These are phyloP conservation scores for Lagorchestes hirsutus DNA, from an alignment of 2,797 vertebrate species.

Conservation along the genomic window DNA sequence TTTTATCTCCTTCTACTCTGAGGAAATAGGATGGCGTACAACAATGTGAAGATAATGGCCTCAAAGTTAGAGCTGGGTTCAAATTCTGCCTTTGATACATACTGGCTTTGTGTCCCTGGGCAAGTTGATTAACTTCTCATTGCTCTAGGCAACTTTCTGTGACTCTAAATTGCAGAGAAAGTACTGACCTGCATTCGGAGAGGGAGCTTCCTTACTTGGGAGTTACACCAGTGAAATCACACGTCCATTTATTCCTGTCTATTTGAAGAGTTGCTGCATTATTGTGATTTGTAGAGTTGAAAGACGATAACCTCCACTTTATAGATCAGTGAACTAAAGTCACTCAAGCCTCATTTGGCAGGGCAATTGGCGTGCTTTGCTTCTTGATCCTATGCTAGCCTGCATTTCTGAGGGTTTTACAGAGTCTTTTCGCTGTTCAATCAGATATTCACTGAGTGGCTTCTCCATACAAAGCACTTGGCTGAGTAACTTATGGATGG, in stretches of 20 bases:
- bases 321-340: background rate
- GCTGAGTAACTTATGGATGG: background rate
- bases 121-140: background rate
- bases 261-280: background rate
- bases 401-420: background rate
- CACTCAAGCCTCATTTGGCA: background rate
- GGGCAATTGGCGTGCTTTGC: background rate
- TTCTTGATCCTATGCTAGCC: background rate
- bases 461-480: background rate
- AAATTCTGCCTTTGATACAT: background rate
- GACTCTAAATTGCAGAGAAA: background rate
- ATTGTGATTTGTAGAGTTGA: background rate
- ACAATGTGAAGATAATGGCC: background rate
- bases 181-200: background rate
- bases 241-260: background rate
- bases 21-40: background rate
- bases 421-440: slow-evolving; percentile 1
- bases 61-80: background rate
- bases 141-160: background rate
- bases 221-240: background rate
- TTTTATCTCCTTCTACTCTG: background rate
- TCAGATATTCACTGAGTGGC: background rate
- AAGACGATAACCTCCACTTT: slow-evolving; percentile 7
- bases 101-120: background rate
- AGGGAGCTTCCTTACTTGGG: background rate